Base-by-base conservation (phyloP, 1,140 invertebrate genomes). In the Theocolax elegans region DNA sequence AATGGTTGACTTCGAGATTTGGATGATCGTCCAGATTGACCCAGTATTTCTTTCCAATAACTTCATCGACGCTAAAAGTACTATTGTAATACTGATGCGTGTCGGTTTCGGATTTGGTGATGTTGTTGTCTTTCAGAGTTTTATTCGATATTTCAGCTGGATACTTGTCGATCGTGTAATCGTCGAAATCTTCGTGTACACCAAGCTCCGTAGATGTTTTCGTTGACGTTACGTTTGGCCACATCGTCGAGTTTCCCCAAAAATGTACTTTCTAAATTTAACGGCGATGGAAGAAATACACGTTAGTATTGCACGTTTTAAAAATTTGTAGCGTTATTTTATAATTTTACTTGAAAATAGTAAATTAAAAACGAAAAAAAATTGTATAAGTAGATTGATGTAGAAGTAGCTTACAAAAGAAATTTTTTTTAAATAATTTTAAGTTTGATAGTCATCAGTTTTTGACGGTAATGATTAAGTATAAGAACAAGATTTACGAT, bases 71-170 rank as follows among this genome's bases (percentile, higher is more conserved):
- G 54, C 89, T 88, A 67, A 92, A 88, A 1, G 89, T 87, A 75
- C 93, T 94, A 74, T 92, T 93, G 83, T 95, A 96, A 84, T 94
- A 96, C 31, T 88, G 82, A 79, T 94, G 91, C 29, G 87, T 84
- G 75, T 94, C 93, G 88, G 92, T 77, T 49, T 83, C 77, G 1
- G 76, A 83, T 35, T 79, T 81, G 1, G 84, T 88, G 29, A 89
- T 87, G 49, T 89, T 88, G 66, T 89, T 82, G 19, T 86, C 76
- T 0, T 72, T 54, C 15, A 89, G 71, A 0, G 85, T 87, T 19
- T 81, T 84, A 64, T 87, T 86, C 1, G 74, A 80, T 10, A 87
- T 72, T 23, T 83, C 82, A 0, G 74, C 35, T 0, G 80, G 72
- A 38, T 86, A 86, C 42, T 83, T 84, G 44, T 60, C 79, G 25